Evolutionary conservation across 2,113 vertebrate species (phyloP), one percentile per base, ranked within the genome.

Genomic region (Cyprinus carpio): DNA sequence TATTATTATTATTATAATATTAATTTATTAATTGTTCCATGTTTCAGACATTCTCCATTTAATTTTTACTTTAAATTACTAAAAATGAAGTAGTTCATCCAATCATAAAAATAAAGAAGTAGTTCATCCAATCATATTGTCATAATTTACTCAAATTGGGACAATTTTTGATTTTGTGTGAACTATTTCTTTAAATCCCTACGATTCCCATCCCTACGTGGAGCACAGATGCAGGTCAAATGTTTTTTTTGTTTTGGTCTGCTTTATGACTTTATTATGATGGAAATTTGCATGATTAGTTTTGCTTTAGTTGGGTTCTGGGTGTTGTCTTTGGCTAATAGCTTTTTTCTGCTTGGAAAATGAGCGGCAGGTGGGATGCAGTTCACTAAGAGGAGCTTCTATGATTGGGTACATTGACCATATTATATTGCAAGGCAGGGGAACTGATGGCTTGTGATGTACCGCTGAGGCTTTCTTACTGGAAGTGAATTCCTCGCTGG

Each of bases 401-500:
- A 25, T 62, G 29, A 60, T 40, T 79, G 76, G 31, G 20, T 78
- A 37, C 29, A 25, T 37, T 43, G 62, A 54, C 43, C 72, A 85
- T 91, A 90, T 94, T 91, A 89, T 90, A 87, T 93, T 93, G 91
- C 93, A 92, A 65, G 84, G 87, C 80, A 90, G 90, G 89, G 87
- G 85, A 87, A 90, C 86, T 90, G 90, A 87, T 88, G 90, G 89
- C 91, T 90, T 93, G 89, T 87, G 88, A 90, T 90, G 87, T 84
- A 89, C 87, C 77, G 89, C 89, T 90, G 86, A 89, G 91, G 90
- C 92, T 92, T 90, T 93, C 93, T 94, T 93, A 92, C 91, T 91
- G 93, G 92, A 94, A 93, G 90, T 88, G 90, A 94, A 93, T 92
- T 92, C 90, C 88, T 92, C 85, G 69, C 90, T 91, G 90, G 89